Percentiles rank a stretch among this genome's conserved stretches.
These are phyloP conservation scores for Melipona bicolor DNA, from an alignment of 2,888 invertebrate genomes.

Conservation along the genomic window DNA sequence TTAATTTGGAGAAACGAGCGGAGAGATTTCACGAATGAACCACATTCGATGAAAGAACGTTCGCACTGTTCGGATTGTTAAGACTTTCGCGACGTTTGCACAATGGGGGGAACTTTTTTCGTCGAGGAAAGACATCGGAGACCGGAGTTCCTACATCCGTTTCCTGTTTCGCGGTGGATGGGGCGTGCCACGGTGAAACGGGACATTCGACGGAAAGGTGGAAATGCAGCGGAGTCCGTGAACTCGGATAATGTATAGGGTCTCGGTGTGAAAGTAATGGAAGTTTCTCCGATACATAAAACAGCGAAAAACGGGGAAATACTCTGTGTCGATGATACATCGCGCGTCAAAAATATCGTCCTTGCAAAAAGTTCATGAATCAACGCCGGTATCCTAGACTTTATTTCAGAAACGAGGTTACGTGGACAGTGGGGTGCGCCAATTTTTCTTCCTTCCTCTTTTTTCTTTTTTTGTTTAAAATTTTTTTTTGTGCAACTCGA, in stretches of 20 bases:
- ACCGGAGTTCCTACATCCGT: slow-evolving; percentile 25
- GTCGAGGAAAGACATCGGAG: slow-evolving; percentile 10
- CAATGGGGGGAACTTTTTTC: not conserved
- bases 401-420: not conserved
- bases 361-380: not conserved
- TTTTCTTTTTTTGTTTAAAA: not conserved
- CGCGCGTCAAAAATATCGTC: slow-evolving; percentile 1
- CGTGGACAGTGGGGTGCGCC: too few relatives aligned
- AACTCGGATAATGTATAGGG: slow-evolving; percentile 40
- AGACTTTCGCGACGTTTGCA: not conserved
- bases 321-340: slow-evolving; percentile 16
- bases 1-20: too few relatives aligned
- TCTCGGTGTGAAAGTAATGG: slow-evolving; percentile 31
- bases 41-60: too few relatives aligned
- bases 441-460: not conserved
- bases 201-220: slow-evolving; percentile 24
- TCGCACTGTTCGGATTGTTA: not conserved
- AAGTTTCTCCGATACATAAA: slow-evolving; percentile 26
- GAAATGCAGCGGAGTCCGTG: slow-evolving; percentile 16
- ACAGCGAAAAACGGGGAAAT: not conserved
- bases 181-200: slow-evolving; percentile 15
- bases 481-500: not conserved
- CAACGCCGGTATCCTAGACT: not conserved
- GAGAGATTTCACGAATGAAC: too few relatives aligned
- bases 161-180: slow-evolving; percentile 17